Percentiles rank a stretch among this genome's conserved stretches.
These are phyloP conservation scores for Stomatorhinus ivindoensis DNA, from an alignment of 2,113 vertebrate species.

Conservation along the genomic window DNA sequence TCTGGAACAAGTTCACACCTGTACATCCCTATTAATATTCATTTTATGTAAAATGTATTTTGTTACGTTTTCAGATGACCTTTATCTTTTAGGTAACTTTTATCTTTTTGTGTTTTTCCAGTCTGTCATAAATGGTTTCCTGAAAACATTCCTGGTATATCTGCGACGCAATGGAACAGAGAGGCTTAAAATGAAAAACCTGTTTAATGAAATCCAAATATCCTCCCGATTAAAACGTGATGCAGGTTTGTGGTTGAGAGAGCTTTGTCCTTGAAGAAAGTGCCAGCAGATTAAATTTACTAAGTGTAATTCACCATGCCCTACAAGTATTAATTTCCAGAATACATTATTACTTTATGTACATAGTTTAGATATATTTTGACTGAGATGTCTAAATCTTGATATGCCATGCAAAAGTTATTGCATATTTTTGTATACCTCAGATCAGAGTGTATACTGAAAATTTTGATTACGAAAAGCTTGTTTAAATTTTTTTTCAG, in stretches of 20 bases:
- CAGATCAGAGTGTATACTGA: background rate
- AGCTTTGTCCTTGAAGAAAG: background rate
- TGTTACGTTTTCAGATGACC: background rate
- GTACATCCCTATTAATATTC: constrained; percentile 33
- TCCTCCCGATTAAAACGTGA: background rate
- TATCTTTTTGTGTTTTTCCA: constrained; percentile 24
- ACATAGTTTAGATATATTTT: background rate
- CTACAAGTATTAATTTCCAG: background rate
- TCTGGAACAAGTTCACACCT: constrained; percentile 44
- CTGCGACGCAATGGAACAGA: constrained; percentile 14
- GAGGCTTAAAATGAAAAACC: background rate
- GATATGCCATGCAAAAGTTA: background rate
- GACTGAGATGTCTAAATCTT: background rate
- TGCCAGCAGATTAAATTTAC: background rate
- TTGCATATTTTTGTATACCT: background rate
- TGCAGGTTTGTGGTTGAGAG: background rate
- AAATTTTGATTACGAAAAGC: background rate
- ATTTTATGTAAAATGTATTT: background rate
- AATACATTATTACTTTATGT: background rate
- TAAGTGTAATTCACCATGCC: background rate
- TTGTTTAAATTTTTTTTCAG: background rate
- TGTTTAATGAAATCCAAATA: constrained; percentile 27
- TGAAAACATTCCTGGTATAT: constrained; percentile 33
- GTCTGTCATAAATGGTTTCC: constrained; percentile 33
- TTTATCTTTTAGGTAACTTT: background rate